Conservation (phyloP, 2,113 vertebrate genomes). For the Alexandromys fortis region DNA sequence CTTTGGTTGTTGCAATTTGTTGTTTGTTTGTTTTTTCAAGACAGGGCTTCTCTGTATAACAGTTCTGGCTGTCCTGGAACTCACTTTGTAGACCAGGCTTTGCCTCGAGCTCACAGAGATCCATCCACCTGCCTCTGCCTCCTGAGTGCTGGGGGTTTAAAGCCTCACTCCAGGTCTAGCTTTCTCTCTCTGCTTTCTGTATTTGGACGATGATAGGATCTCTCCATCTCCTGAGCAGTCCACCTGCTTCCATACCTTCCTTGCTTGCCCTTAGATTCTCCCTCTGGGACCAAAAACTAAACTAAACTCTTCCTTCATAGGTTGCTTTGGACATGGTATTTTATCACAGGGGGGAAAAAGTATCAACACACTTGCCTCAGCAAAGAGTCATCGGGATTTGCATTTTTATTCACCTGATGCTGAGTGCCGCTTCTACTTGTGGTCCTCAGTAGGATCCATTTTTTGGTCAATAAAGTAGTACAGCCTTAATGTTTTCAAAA, state of each 20-base stretch:
- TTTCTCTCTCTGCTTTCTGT: neutral
- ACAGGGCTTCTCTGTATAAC: too few species aligned
- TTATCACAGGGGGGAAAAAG: neutral
- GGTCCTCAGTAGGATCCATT: neutral
- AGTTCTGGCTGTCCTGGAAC: too few species aligned
- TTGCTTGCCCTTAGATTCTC: neutral
- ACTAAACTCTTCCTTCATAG: neutral
- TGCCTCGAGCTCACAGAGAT: too few species aligned
- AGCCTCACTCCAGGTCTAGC: neutral
- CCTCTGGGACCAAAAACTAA: neutral
- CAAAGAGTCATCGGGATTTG: neutral
- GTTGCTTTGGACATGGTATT: neutral
- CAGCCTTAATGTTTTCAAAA: conserved; percentile 7
- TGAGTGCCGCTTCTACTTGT: neutral
- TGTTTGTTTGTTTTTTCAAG: too few species aligned
- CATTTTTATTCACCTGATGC: neutral
- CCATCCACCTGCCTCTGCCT: too few species aligned
- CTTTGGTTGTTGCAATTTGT: neutral
- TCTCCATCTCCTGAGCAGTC: neutral
- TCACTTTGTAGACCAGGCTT: too few species aligned
- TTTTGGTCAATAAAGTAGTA: neutral
- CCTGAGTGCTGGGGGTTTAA: neutral
- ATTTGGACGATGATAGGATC: neutral
- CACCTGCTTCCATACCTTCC: neutral
- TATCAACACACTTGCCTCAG: neutral